Base-by-base conservation (phyloP, 64 coral and sea anemone species). In the Montipora efflorescens region DNA sequence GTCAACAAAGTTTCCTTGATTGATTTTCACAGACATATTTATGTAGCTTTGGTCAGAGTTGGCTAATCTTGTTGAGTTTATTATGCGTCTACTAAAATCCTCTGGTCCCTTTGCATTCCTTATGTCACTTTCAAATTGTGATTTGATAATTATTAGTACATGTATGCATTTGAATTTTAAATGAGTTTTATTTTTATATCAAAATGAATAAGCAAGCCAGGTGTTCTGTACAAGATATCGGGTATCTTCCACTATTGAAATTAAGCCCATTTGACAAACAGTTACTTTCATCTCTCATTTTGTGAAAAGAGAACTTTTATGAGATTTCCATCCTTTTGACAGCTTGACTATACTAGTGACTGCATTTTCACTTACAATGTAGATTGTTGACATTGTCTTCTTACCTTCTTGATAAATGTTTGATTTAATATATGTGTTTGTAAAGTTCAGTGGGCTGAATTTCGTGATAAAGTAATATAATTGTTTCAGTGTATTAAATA, bases 111-210 rank as follows among this genome's bases (percentile, higher is more conserved):
- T 50, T 48, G 45, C 5, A 71, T 51, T 16, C 45, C 1, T 49
- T 43, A 49, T 21, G 62, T 14, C 23, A 86, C 10, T 59, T 49
- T 51, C 62, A 48, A 43, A 71, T 8, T 43, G 4, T 11, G 48
- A 45, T 16, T 51, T 10, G 15, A 68, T 68, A 9, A 50, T 71
- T 21, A 6, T 15, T 5, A 71, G 21, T 71, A 36, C 1, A 36
- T 36, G 36, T 36, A 36, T 36, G 36, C 36, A 23, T 48, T 16
- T 71, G 66, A 70, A 48, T 48, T 84, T 64, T 67, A 71, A 51
- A 86, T 86, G 52, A 36, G 53, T 21, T 82, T 82, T 86, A 86
- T 86, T 86, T 86, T 86, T 86, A 86, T 86, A 86, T 19, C 62
- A 86, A 72, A 86, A 20, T n/a, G 25, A 22, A 70, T 72, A 13